phyloP scores from a whole-genome alignment of 1,140 invertebrate genomes.

The Arctopsyche grandis region DNA sequence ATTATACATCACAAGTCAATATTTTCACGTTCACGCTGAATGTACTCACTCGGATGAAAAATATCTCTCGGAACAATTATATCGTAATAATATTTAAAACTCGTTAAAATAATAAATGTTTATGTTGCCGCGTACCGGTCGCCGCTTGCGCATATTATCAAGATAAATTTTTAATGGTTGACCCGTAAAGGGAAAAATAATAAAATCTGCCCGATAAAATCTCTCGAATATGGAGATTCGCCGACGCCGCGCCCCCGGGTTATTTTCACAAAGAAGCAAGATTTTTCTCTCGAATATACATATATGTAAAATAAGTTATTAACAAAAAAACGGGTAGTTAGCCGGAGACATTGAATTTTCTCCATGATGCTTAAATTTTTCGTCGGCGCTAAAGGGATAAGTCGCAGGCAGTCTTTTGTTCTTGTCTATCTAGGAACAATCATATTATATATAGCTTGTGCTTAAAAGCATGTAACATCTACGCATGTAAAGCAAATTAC shows the following conservation, averaged over 20 bases:
- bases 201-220: conserved; percentile 8
- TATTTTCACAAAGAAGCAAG: conserved; percentile 7
- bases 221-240: conserved; percentile 23
- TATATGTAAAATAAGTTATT: conserved; percentile 19
- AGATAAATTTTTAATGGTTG: conserved; percentile 22
- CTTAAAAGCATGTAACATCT: too few relatives aligned
- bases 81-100: conserved; percentile 22
- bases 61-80: neutral
- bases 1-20: too few relatives aligned
- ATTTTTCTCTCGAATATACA: conserved; percentile 7
- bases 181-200: conserved; percentile 11
- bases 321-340: neutral
- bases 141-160: conserved; percentile 7
- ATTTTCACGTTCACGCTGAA: too few relatives aligned
- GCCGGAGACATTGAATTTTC: neutral
- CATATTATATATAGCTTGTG: too few relatives aligned
- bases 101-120: conserved; percentile 26
- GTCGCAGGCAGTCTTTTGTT: too few relatives aligned
- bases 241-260: neutral
- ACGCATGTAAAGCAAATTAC: too few relatives aligned
- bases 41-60: neutral
- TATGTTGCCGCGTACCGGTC: neutral
- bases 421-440: too few relatives aligned
- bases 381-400: neutral
- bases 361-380: neutral